These are phyloP conservation scores for Bugula neritina DNA, from an alignment of 2,888 invertebrate species.

Conservation along the genomic window DNA sequence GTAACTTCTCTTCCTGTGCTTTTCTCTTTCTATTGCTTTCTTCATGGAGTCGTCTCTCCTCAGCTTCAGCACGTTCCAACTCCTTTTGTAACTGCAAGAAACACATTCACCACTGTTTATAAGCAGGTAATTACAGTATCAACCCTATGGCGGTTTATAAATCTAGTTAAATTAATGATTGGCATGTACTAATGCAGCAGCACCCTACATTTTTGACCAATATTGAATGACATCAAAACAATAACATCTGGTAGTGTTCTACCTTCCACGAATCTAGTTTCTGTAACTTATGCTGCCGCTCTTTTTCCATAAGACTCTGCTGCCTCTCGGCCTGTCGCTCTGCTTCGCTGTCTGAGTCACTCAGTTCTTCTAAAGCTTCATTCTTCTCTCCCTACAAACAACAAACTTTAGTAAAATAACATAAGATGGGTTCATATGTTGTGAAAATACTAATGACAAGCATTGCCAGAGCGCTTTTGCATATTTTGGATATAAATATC, in stretches of 20 bases:
- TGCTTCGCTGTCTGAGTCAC: slow-evolving; percentile 33
- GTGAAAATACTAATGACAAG: no score
- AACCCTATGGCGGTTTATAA: no score
- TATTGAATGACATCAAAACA: no score
- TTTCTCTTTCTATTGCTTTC: slow-evolving; percentile 39
- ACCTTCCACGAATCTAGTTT: slow-evolving; percentile 49
- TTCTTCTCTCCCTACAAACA: slow-evolving; percentile 40
- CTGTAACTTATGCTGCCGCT: slow-evolving; percentile 39
- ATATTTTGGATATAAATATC: no score
- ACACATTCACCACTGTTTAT: no score
- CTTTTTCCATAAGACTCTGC: slow-evolving; percentile 37
- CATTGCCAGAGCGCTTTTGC: no score
- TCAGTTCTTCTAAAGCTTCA: slow-evolving; percentile 35
- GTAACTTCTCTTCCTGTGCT: slow-evolving; percentile 40
- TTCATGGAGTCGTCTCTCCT: slow-evolving; percentile 42
- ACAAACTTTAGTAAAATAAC: not conserved
- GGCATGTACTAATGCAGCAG: no score
- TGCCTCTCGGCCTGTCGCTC: slow-evolving; percentile 34
- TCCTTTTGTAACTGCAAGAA: slow-evolving; percentile 45
- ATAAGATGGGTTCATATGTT: no score
- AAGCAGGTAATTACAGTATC: no score
- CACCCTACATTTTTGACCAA: no score
- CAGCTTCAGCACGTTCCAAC: slow-evolving; percentile 42
- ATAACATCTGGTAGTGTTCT: no score
- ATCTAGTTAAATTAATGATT: no score